These are phyloP conservation scores for Zaprionus lineosus DNA, from an alignment of 2,888 invertebrate species.

Conservation along the genomic window DNA sequence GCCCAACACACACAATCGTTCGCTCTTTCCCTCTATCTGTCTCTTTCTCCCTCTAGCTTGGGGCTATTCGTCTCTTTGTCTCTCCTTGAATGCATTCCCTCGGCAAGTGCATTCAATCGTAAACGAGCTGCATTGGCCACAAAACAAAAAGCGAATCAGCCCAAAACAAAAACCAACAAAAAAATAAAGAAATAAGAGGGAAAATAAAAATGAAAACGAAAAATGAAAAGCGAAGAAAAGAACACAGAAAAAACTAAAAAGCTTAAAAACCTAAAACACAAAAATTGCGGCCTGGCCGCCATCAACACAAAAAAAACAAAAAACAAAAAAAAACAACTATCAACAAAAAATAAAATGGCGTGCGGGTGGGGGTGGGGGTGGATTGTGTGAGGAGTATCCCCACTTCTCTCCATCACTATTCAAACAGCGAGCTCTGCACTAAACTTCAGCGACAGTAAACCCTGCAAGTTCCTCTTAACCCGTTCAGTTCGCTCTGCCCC, in stretches of 20 bases:
- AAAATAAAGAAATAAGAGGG: background rate
- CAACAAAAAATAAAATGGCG: conserved; percentile 13
- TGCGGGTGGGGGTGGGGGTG: too few relatives aligned
- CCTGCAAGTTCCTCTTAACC: too few relatives aligned
- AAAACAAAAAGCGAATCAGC: conserved; percentile 56
- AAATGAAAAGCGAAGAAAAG: conserved; percentile 21
- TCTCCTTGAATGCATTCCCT: too few relatives aligned
- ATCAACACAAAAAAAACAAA: conserved; percentile 47
- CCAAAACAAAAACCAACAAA: conserved; percentile 33
- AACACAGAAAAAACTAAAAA: conserved; percentile 53
- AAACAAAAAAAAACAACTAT: conserved; percentile 21
- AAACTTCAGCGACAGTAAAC: conserved; percentile 68
- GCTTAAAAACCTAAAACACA: conserved; percentile 74
- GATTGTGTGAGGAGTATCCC: too few relatives aligned
- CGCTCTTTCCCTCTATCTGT: background rate
- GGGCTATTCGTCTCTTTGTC: too few relatives aligned
- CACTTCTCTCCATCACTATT: too few relatives aligned
- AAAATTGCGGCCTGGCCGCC: conserved; percentile 67
- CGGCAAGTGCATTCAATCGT: conserved; percentile 63
- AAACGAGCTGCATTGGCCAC: conserved; percentile 67
- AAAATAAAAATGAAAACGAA: conserved; percentile 12
- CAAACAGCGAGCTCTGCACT: conserved; percentile 58
- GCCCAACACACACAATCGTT: conserved; percentile 20
- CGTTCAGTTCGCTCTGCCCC: too few relatives aligned
- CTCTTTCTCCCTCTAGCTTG: too few relatives aligned